Conservation (phyloP, 2,113 vertebrate genomes). For the Morone chrysops region DNA sequence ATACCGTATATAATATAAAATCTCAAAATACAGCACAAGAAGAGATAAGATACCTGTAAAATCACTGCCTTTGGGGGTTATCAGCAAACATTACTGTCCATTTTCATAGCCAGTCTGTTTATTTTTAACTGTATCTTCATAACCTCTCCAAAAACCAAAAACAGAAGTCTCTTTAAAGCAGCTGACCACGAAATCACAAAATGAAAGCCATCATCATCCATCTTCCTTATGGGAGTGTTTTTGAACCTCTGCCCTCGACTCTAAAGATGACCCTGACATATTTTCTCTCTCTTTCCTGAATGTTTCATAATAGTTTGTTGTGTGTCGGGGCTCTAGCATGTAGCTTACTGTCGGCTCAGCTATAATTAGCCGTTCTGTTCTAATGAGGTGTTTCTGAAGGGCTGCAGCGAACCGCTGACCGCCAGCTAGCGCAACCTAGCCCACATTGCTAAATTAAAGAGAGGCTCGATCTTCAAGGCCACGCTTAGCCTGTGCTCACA, state of each 20-base stretch:
- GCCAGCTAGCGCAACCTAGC: slow-evolving; percentile 59
- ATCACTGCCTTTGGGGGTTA: slow-evolving; percentile 8
- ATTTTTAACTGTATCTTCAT: background rate
- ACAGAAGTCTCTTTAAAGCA: background rate
- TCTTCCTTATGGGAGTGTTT: background rate
- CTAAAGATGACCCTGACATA: background rate
- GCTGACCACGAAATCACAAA: background rate
- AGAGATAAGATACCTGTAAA: background rate
- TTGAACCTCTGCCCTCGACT: background rate
- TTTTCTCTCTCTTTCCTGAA: background rate
- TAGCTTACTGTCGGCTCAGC: slow-evolving; percentile 17
- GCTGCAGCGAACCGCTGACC: slow-evolving; percentile 67
- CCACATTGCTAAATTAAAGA: slow-evolving; percentile 72
- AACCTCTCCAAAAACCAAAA: slow-evolving; percentile 1
- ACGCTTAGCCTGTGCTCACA: slow-evolving; percentile 29
- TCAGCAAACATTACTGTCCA: slow-evolving; percentile 3
- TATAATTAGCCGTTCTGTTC: slow-evolving; percentile 61
- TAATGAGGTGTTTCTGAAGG: slow-evolving; percentile 68
- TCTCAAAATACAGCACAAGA: background rate
- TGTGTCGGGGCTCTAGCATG: slow-evolving; percentile 5
- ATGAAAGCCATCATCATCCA: slow-evolving; percentile 18
- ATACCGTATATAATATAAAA: background rate
- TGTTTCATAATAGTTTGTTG: slow-evolving; percentile 45
- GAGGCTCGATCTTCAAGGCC: slow-evolving; percentile 52
- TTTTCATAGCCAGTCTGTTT: background rate